These are phyloP conservation scores for Baccha elongata DNA, from an alignment of 2,888 invertebrate genomes.

Conservation along the genomic window DNA sequence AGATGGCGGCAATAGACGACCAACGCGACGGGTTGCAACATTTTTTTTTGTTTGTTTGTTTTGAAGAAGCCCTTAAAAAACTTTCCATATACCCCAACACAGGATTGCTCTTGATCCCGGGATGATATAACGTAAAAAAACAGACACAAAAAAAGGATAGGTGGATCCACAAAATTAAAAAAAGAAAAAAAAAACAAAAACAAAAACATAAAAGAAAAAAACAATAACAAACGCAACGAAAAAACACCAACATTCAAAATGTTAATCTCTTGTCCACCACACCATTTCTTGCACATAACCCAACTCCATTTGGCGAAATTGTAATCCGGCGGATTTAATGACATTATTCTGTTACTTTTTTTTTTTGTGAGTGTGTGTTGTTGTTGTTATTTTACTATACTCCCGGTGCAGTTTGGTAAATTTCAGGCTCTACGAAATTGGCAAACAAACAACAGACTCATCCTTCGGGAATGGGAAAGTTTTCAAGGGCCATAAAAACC, in stretches of 20 bases:
- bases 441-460: constrained; percentile 68
- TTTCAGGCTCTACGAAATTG: constrained; percentile 64
- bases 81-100: constrained; percentile 21
- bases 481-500: constrained; percentile 57
- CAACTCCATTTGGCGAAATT: constrained; percentile 68
- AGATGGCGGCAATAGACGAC: constrained; percentile 19
- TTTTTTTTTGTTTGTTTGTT: constrained; percentile 12
- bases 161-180: constrained; percentile 28
- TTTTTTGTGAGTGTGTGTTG: neutral
- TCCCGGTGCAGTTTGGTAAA: constrained; percentile 61
- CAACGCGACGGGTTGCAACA: constrained; percentile 14
- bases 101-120: constrained; percentile 47
- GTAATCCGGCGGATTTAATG: constrained; percentile 72
- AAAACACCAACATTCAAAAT: constrained; percentile 55
- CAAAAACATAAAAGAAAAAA: neutral
- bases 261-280: constrained; percentile 67
- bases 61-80: constrained; percentile 58
- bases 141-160: constrained; percentile 13
- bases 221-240: no score
- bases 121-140: constrained; percentile 23
- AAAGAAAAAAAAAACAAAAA: constrained; percentile 14
- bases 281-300: constrained; percentile 55
- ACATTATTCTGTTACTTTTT: constrained; percentile 62
- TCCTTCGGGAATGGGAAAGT: constrained; percentile 53
- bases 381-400: constrained; percentile 33